Evolutionary conservation across 2,888 invertebrate genomes (phyloP).

Genomic region (Hyalella azteca): DNA sequence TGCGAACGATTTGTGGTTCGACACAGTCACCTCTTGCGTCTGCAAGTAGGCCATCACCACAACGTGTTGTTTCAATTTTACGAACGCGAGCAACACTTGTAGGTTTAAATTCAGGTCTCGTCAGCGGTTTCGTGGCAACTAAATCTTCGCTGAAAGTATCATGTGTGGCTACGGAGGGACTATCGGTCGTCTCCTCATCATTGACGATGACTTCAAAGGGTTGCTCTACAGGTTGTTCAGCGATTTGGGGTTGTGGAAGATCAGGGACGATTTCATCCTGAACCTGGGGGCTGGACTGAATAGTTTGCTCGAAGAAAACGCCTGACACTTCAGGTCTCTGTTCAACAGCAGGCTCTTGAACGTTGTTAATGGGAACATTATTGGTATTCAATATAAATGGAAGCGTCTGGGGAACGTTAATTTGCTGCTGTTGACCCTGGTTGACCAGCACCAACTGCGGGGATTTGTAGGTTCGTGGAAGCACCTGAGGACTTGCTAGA

Average conservation of each 20-base stretch:
- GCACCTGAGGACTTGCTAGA: background rate
- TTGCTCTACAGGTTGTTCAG: background rate
- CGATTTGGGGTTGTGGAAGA: background rate
- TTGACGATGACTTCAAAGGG: too few relatives aligned
- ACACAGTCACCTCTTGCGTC: constrained; percentile 22
- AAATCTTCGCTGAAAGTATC: background rate
- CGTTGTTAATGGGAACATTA: background rate
- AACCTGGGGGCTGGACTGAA: background rate
- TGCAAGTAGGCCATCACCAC: background rate
- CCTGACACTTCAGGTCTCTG: background rate
- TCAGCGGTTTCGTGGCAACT: background rate
- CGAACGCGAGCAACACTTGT: background rate
- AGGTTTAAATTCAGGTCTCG: background rate
- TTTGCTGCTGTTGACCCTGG: background rate
- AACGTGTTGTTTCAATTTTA: constrained; percentile 9
- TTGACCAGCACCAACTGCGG: background rate
- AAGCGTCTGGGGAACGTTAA: background rate
- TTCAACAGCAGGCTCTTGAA: background rate
- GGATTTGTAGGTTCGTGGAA: background rate
- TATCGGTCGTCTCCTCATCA: too few relatives aligned
- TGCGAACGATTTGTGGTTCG: constrained; percentile 22
- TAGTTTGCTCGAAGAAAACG: background rate
- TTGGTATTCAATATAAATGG: background rate
- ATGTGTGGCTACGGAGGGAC: background rate
- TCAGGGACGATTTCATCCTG: background rate